Conservation (phyloP, 2,797 vertebrate species). For the Lepilemur ruficaudatus region DNA sequence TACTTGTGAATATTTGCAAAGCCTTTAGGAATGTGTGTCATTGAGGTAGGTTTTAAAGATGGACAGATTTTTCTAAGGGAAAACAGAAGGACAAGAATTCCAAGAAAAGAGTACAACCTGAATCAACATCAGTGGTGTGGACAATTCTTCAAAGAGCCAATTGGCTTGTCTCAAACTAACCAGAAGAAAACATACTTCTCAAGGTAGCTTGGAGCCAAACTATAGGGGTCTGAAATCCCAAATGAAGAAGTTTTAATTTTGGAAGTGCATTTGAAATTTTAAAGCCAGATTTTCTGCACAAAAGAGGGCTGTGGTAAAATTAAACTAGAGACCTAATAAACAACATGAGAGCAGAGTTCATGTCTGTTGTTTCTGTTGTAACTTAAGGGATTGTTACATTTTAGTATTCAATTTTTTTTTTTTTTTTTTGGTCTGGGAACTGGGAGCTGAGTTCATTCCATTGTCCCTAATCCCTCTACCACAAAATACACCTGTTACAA, state of each 20-base stretch:
- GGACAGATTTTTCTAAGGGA: background rate
- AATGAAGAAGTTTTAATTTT: background rate
- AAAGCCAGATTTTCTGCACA: background rate
- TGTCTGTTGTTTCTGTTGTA: background rate
- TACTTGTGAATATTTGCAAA: background rate
- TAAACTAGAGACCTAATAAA: background rate
- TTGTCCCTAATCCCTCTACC: background rate
- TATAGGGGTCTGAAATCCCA: background rate
- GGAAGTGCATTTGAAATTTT: background rate
- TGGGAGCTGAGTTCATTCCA: background rate
- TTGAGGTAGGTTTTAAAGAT: background rate
- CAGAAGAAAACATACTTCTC: background rate
- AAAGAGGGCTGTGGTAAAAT: background rate
- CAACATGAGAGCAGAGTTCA: background rate
- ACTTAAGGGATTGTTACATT: background rate
- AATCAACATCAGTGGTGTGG: background rate
- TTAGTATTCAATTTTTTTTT: background rate
- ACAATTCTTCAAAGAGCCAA: background rate
- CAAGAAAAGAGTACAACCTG: background rate
- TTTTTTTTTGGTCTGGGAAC: background rate
- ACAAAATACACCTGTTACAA: constrained; percentile 46
- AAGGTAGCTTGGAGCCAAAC: background rate
- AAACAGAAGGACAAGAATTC: background rate
- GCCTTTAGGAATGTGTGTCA: background rate
- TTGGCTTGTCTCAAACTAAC: background rate